Percentiles rank a stretch among this genome's conserved stretches.
These are phyloP conservation scores for Triplophysa dalaica DNA, from an alignment of 2,113 vertebrate genomes.

Conservation along the genomic window DNA sequence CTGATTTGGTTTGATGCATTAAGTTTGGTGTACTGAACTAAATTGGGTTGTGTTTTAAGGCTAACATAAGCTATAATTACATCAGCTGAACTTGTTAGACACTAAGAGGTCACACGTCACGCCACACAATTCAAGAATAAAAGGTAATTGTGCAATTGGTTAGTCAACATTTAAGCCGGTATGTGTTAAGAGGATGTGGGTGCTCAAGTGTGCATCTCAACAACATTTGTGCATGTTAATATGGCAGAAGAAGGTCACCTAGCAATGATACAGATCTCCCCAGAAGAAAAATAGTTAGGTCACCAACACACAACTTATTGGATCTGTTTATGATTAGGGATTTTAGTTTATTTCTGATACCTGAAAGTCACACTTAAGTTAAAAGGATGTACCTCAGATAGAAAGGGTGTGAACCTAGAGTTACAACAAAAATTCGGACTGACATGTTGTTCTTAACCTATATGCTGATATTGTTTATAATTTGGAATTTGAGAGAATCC, in stretches of 20 bases:
- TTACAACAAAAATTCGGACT: too few relatives aligned
- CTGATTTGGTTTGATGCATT: too few relatives aligned
- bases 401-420: background rate
- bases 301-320: background rate
- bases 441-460: too few relatives aligned
- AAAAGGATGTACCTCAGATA: background rate
- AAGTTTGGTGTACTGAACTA: too few relatives aligned
- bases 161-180: background rate
- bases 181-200: background rate
- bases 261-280: background rate
- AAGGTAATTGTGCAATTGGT: background rate
- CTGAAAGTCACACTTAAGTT: conserved; percentile 1
- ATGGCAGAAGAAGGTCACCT: conserved; percentile 19
- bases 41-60: background rate
- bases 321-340: background rate
- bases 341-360: background rate
- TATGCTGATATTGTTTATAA: too few relatives aligned
- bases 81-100: background rate
- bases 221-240: background rate
- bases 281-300: conserved; percentile 6
- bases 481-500: too few relatives aligned
- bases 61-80: background rate
- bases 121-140: background rate
- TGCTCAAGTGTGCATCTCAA: background rate
- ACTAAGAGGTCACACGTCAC: background rate